These are phyloP conservation scores for Xenopus borealis DNA, from an alignment of 2,113 vertebrate genomes.

Conservation along the genomic window DNA sequence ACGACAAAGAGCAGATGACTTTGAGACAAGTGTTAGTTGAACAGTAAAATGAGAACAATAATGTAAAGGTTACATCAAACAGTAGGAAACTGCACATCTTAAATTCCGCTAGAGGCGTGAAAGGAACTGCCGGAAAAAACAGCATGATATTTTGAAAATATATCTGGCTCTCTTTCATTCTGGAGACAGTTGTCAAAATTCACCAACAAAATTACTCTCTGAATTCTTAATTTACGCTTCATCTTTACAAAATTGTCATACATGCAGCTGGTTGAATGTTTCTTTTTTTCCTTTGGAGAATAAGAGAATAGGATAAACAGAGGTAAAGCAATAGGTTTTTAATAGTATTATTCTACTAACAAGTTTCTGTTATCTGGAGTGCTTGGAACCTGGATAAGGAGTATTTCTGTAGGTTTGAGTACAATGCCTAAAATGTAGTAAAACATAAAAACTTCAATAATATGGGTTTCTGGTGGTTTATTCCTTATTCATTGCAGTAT, in stretches of 20 bases:
- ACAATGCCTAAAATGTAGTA: too few relatives aligned
- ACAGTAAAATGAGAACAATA: conserved; percentile 19
- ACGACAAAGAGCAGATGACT: neutral
- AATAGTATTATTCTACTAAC: too few relatives aligned
- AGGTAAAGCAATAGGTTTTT: too few relatives aligned
- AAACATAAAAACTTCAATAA: too few relatives aligned
- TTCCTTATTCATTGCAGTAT: too few relatives aligned
- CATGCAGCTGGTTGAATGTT: neutral
- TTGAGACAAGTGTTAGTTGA: neutral
- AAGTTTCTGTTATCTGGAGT: too few relatives aligned
- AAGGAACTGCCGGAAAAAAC: conserved; percentile 32
- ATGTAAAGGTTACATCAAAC: conserved; percentile 31
- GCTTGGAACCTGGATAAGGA: too few relatives aligned
- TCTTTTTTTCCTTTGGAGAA: too few relatives aligned
- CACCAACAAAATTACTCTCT: conserved; percentile 6
- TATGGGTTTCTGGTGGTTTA: too few relatives aligned
- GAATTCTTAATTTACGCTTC: conserved; percentile 24
- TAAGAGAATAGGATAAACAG: too few relatives aligned
- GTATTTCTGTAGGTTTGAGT: too few relatives aligned
- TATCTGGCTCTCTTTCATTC: conserved; percentile 30
- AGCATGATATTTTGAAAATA: conserved; percentile 30
- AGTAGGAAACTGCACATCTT: conserved; percentile 2
- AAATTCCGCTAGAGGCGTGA: conserved; percentile 13
- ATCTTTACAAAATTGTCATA: neutral
- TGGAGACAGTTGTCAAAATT: conserved; percentile 32